phyloP scores from a whole-genome alignment of 2,888 invertebrate genomes.

The Mesorhabditis belari region DNA sequence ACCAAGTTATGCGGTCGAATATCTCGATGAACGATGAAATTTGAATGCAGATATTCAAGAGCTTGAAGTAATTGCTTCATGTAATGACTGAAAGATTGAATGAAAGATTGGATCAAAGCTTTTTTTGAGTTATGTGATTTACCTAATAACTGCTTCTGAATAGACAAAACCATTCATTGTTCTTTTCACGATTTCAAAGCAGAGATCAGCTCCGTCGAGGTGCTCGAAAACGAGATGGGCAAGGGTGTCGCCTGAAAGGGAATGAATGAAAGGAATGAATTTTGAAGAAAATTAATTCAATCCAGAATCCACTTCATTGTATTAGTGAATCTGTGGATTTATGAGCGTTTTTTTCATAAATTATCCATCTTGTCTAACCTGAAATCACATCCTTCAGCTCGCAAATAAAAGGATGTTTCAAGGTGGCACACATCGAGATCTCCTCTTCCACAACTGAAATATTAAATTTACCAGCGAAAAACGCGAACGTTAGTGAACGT shows the following conservation, averaged over 20 bases:
- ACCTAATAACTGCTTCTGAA: slow-evolving; percentile 98
- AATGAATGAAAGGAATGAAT: no score
- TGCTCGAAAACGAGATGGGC: slow-evolving; percentile 55
- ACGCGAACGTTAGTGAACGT: no score
- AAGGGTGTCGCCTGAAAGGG: background rate
- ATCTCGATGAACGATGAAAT: slow-evolving; percentile 93
- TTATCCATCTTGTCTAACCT: slow-evolving; percentile 4
- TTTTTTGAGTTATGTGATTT: slow-evolving; percentile 42
- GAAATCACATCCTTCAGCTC: slow-evolving; percentile 72
- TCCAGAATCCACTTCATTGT: no score
- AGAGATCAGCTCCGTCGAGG: slow-evolving; percentile 96
- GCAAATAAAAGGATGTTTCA: slow-evolving; percentile 97
- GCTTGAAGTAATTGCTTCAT: slow-evolving; percentile 96
- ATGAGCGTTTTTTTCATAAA: no score
- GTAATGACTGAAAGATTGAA: slow-evolving; percentile 73
- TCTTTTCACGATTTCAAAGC: slow-evolving; percentile 68
- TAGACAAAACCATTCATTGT: slow-evolving; percentile 95
- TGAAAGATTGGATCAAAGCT: background rate
- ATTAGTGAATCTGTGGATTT: no score
- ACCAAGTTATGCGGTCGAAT: slow-evolving; percentile 93
- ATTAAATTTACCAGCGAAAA: no score
- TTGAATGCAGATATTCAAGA: slow-evolving; percentile 91
- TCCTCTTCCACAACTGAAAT: slow-evolving; percentile 74
- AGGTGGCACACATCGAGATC: slow-evolving; percentile 87
- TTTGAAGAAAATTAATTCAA: no score